phyloP scores from a whole-genome alignment of 2,113 vertebrate species.

The Ptychochromis oligacanthus region DNA sequence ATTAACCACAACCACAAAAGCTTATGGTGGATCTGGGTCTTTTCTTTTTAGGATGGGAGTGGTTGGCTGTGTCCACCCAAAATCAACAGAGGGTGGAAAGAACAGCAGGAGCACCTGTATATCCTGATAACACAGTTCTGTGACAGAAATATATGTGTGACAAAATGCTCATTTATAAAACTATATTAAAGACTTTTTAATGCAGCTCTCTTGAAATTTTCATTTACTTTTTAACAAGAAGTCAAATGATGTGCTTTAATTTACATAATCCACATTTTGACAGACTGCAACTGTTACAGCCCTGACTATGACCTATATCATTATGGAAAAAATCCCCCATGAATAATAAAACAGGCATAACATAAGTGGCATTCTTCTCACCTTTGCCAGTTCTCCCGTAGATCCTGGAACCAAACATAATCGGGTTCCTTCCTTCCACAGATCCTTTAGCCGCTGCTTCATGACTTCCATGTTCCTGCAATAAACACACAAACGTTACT shows the following conservation, averaged over 20 bases:
- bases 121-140: not conserved
- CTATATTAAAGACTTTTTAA: not conserved
- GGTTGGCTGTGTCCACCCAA: constrained; percentile 26
- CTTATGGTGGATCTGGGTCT: not conserved
- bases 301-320: not conserved
- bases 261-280: not conserved
- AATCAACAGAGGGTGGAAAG: constrained; percentile 38
- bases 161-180: not conserved
- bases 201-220: not conserved
- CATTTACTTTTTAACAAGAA: not conserved
- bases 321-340: not conserved
- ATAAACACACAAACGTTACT: not conserved
- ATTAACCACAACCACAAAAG: constrained; percentile 11
- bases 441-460: constrained; percentile 88
- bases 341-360: not conserved
- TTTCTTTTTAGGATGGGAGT: constrained; percentile 24
- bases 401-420: constrained; percentile 91
- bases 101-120: not conserved
- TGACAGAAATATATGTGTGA: not conserved
- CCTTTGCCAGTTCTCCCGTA: constrained; percentile 94
- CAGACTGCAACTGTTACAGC: not conserved
- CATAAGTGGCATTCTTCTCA: constrained; percentile 48
- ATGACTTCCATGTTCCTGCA: constrained; percentile 89
- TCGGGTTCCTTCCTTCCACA: constrained; percentile 88
- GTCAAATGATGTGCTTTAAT: not conserved